Conservation (phyloP, 1,140 invertebrate species). For the Drosophila ficusphila region DNA sequence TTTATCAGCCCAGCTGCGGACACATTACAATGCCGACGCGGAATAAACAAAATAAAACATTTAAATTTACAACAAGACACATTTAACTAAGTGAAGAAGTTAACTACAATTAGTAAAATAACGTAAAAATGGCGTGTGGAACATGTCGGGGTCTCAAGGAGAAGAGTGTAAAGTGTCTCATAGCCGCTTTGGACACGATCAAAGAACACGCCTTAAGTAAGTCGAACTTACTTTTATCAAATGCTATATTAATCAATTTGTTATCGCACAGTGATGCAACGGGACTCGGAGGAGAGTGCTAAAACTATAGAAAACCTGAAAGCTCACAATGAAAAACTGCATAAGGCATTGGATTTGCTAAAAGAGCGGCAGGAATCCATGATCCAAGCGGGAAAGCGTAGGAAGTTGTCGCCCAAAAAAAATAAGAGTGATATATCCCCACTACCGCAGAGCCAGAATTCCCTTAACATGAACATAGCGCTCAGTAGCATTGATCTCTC, state of each 20-base stretch:
- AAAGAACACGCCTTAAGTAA: conserved; percentile 58
- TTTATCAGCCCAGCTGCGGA: not conserved
- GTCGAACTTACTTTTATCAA: not conserved
- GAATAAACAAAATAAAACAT: conserved; percentile 11
- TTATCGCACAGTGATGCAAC: conserved; percentile 44
- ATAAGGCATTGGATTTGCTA: conserved; percentile 44
- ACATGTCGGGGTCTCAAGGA: conserved; percentile 41
- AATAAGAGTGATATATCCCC: conserved; percentile 40
- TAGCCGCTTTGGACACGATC: conserved; percentile 42
- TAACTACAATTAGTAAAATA: not conserved
- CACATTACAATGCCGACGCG: not conserved
- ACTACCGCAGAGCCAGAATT: conserved; percentile 50
- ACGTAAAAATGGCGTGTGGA: conserved; percentile 43
- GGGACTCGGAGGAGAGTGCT: conserved; percentile 20
- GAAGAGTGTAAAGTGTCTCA: conserved; percentile 35
- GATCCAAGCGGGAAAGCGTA: conserved; percentile 44
- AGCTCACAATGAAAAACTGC: conserved; percentile 53
- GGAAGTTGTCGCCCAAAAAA: conserved; percentile 51
- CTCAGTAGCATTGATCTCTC: conserved; percentile 53
- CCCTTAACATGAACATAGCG: conserved; percentile 73
- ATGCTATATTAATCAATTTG: too few relatives aligned
- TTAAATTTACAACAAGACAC: not conserved
- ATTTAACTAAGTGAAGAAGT: not conserved
- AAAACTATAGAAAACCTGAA: conserved; percentile 31
- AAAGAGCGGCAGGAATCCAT: conserved; percentile 24